A percentile compares a stretch with the other conserved stretches of the same genome.
These are phyloP conservation scores for Ancistrus triradiatus DNA, from an alignment of 2,113 vertebrate species.

Conservation along the genomic window DNA sequence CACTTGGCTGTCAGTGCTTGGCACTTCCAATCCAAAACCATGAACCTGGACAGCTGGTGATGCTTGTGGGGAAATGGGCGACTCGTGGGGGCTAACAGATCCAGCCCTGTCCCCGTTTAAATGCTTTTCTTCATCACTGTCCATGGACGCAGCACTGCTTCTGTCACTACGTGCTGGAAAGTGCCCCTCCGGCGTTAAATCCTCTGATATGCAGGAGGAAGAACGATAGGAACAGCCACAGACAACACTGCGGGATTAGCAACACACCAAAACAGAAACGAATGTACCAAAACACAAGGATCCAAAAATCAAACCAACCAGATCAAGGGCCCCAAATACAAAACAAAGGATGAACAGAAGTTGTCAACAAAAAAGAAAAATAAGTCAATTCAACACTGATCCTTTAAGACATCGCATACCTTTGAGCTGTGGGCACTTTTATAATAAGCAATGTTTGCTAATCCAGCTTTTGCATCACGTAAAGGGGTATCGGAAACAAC, in stretches of 20 bases:
- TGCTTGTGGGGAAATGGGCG: conserved; percentile 30
- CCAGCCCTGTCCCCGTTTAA: conserved; percentile 23
- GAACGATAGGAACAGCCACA: conserved; percentile 50
- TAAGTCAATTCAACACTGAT: conserved; percentile 23
- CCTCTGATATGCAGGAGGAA: conserved; percentile 48
- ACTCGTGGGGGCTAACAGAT: conserved; percentile 38
- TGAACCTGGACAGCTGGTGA: neutral
- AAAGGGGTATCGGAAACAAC: no score
- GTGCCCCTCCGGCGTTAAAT: conserved; percentile 29
- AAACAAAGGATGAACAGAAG: conserved; percentile 29
- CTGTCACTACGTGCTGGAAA: conserved; percentile 38
- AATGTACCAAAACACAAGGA: conserved; percentile 33
- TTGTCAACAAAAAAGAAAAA: conserved; percentile 18
- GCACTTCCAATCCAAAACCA: conserved; percentile 5
- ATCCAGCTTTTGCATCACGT: no score
- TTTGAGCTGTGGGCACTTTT: conserved; percentile 42
- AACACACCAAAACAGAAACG: conserved; percentile 35
- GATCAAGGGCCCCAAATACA: conserved; percentile 17
- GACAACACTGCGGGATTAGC: conserved; percentile 48
- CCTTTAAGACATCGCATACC: conserved; percentile 7
- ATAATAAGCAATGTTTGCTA: conserved; percentile 25
- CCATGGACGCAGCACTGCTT: conserved; percentile 33
- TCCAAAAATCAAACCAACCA: conserved; percentile 26
- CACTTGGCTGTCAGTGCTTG: conserved; percentile 18
- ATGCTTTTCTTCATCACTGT: conserved; percentile 30